A percentile compares a stretch with the other conserved stretches of the same genome.
These are phyloP conservation scores for Gnatocerus cornutus DNA, from an alignment of 2,888 invertebrate genomes.

Conservation along the genomic window DNA sequence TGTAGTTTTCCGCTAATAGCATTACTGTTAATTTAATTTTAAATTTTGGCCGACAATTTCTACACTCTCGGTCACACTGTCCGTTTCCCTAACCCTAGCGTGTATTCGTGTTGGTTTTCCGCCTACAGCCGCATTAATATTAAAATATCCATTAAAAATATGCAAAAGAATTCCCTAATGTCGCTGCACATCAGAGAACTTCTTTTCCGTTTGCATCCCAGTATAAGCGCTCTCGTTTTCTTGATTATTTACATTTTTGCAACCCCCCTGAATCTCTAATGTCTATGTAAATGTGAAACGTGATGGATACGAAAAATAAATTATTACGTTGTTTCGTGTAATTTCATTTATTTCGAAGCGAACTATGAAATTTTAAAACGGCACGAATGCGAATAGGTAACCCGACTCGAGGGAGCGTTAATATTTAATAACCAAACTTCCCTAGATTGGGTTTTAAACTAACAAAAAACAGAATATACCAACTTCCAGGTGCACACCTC, in stretches of 20 bases:
- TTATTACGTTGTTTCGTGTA: conserved; percentile 50
- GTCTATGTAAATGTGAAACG: conserved; percentile 55
- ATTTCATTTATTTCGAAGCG: conserved; percentile 52
- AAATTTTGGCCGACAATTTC: conserved; percentile 4
- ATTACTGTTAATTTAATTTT: background rate
- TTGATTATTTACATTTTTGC: conserved; percentile 57
- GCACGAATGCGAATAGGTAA: conserved; percentile 16
- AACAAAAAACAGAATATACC: background rate
- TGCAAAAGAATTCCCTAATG: conserved; percentile 55
- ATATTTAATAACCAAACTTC: conserved; percentile 32
- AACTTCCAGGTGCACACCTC: conserved; percentile 6
- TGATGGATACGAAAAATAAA: conserved; percentile 55
- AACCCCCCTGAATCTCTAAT: conserved; percentile 54
- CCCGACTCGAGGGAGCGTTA: conserved; percentile 5
- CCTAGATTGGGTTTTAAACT: conserved; percentile 30
- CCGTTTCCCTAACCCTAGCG: conserved; percentile 27
- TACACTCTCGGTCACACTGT: conserved; percentile 19
- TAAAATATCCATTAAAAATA: conserved; percentile 56
- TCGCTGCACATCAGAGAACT: conserved; percentile 54
- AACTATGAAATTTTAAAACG: conserved; percentile 53
- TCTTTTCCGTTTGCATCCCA: conserved; percentile 53
- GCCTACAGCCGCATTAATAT: conserved; percentile 51
- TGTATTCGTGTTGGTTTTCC: conserved; percentile 38
- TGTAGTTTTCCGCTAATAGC: background rate
- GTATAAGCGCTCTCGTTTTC: conserved; percentile 33